phyloP scores from a whole-genome alignment of 2,797 vertebrate genomes.

The Aldrovandia affinis region DNA sequence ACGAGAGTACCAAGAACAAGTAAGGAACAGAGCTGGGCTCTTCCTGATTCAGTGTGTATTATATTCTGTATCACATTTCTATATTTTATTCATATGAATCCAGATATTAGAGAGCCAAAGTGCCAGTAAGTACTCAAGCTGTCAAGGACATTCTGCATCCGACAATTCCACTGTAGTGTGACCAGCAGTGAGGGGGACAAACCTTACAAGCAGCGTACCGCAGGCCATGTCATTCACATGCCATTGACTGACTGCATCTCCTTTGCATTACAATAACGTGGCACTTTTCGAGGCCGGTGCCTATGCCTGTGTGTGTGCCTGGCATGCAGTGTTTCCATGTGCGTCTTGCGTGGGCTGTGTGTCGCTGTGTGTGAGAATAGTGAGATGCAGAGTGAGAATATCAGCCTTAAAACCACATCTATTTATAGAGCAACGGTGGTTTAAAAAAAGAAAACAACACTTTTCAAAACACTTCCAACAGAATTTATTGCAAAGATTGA shows the following conservation, averaged over 20 bases:
- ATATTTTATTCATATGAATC: not conserved
- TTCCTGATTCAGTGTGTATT: not conserved
- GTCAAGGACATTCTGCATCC: not conserved
- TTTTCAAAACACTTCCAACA: constrained; percentile 34
- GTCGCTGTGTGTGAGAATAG: not conserved
- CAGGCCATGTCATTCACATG: not conserved
- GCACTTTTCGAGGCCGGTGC: not conserved
- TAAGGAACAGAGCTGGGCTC: not conserved
- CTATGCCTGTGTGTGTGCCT: not conserved
- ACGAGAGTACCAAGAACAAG: no score
- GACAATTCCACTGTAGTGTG: not conserved
- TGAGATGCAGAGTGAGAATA: constrained; percentile 52
- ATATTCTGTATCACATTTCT: not conserved
- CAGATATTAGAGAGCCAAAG: not conserved
- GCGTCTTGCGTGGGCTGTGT: constrained; percentile 1
- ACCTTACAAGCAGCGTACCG: not conserved
- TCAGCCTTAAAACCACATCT: constrained; percentile 66
- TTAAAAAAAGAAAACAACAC: constrained; percentile 44
- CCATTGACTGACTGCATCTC: not conserved
- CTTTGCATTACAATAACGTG: not conserved
- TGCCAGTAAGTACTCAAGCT: not conserved
- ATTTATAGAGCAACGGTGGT: constrained; percentile 66
- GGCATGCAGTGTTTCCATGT: constrained; percentile 22
- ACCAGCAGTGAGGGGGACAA: no score
- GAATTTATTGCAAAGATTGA: constrained; percentile 15